Percentiles rank a stretch among this genome's conserved stretches.
phyloP scores from a whole-genome alignment of 2,797 vertebrate genomes.

The Cyclopterus lumpus region DNA sequence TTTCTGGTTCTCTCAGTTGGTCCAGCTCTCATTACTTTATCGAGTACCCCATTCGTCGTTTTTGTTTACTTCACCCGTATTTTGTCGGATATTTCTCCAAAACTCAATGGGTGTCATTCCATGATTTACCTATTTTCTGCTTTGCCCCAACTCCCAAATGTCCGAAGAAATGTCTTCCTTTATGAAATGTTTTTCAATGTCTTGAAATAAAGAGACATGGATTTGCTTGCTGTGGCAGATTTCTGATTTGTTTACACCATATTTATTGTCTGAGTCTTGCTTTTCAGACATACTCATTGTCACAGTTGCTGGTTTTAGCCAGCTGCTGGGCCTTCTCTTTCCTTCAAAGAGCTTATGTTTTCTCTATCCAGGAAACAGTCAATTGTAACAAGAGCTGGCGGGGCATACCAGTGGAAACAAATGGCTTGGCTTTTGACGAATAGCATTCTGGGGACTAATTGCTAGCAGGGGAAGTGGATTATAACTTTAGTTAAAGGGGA shows the following conservation, averaged over 20 bases:
- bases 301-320: constrained; percentile 31
- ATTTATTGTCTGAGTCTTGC: constrained; percentile 19
- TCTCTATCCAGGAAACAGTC: constrained; percentile 74
- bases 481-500: constrained; percentile 62
- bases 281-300: constrained; percentile 31
- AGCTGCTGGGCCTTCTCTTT: constrained; percentile 52
- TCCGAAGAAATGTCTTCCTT: constrained; percentile 34
- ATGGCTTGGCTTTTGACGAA: constrained; percentile 79
- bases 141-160: constrained; percentile 29
- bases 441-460: constrained; percentile 80
- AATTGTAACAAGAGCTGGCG: constrained; percentile 78
- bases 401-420: constrained; percentile 67
- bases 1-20: constrained; percentile 57
- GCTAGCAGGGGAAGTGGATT: constrained; percentile 78
- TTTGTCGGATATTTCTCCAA: constrained; percentile 40
- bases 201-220: constrained; percentile 16
- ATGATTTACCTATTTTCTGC: constrained; percentile 61
- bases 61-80: constrained; percentile 66
- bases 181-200: constrained; percentile 49
- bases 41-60: constrained; percentile 49
- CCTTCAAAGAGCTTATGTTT: constrained; percentile 48
- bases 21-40: constrained; percentile 57
- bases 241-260: constrained; percentile 51
- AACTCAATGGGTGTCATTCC: constrained; percentile 64
- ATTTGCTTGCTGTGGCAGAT: constrained; percentile 18